Base-by-base conservation (phyloP, 2,797 vertebrate species). In the Rhodeus uyekii region DNA sequence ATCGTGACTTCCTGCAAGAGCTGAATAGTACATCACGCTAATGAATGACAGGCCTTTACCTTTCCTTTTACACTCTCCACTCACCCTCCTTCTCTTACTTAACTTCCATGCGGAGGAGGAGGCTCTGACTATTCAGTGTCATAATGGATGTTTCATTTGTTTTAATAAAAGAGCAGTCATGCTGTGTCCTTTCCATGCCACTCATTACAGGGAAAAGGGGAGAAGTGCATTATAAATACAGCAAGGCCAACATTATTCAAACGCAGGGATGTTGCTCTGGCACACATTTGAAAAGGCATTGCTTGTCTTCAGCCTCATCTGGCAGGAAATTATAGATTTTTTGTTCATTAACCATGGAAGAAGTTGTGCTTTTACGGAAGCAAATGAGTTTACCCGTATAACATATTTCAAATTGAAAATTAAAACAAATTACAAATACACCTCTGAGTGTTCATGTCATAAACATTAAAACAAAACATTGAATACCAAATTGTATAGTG, bases 61-160 rank as follows among this genome's bases (percentile, higher is more conserved):
- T 44, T 82, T 76, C 34, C 36, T 44, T 78, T 78, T 76, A 78
- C 75, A 29, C 58, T 68, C 76, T 85, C 88, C 86, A 44, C 74
- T 46, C 44, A 13, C 38, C 19, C 22, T 48, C 73, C 78, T 83
- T 88, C 87, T 42, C 73, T 78, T 85, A 87, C 87, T 90, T 92
- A 91, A 90, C 78, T 74, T 83, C 76, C 64, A 61, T 13, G 77
- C 77, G 14, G 24, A 69, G 80, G 80, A 64, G 34, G 69, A 73
- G 64, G 75, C 69, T 81, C 55, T n/a, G 76, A 78, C 61, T 53
- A 55, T 84, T 86, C 87, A 78, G 22, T 80, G 71, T 85, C 86
- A 78, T 87, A 92, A 93, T 92, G 84, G 91, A 91, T 87, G 89
- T 90, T 90, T 89, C 85, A 90, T 94, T 92, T 91, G 84, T 91